phyloP scores from a whole-genome alignment of 2,888 invertebrate species.

The Campoletis raptor region DNA sequence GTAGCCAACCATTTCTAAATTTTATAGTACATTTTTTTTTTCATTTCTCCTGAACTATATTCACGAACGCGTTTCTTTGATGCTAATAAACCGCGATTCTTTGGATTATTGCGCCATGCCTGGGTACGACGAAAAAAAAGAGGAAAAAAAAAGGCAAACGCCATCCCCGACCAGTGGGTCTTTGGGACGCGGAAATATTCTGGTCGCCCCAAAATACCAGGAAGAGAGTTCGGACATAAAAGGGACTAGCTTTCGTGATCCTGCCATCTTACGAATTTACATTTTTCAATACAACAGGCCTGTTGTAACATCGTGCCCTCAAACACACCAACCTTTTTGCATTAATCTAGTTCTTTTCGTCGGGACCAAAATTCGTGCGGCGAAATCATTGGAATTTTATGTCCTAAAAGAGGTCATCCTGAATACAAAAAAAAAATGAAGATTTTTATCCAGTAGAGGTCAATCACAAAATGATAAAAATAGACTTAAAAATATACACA shows the following conservation, averaged over 20 bases:
- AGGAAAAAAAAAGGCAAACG: constrained; percentile 60
- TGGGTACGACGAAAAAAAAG: constrained; percentile 43
- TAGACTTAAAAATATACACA: neutral
- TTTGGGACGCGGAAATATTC: constrained; percentile 50
- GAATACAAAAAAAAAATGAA: neutral
- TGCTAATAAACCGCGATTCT: constrained; percentile 82
- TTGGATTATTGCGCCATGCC: constrained; percentile 75
- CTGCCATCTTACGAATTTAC: constrained; percentile 61
- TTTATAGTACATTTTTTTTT: constrained; percentile 63
- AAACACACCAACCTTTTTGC: constrained; percentile 51
- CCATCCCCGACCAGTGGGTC: constrained; percentile 71
- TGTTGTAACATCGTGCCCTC: neutral
- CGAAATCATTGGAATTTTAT: constrained; percentile 40
- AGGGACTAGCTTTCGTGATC: constrained; percentile 42
- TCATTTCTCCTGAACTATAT: constrained; percentile 63
- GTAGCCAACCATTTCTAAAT: constrained; percentile 66
- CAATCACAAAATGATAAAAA: constrained; percentile 9
- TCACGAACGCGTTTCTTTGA: constrained; percentile 74
- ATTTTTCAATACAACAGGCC: constrained; percentile 59
- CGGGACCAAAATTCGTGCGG: neutral
- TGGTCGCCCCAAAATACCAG: constrained; percentile 76
- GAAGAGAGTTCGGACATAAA: constrained; percentile 68
- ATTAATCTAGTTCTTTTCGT: constrained; percentile 39
- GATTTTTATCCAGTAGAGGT: constrained; percentile 8
- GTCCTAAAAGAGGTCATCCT: neutral